A percentile compares a stretch with the other conserved stretches of the same genome.
Conservation (phyloP, 2,888 invertebrate species). For the Tachystola acroxantha region DNA sequence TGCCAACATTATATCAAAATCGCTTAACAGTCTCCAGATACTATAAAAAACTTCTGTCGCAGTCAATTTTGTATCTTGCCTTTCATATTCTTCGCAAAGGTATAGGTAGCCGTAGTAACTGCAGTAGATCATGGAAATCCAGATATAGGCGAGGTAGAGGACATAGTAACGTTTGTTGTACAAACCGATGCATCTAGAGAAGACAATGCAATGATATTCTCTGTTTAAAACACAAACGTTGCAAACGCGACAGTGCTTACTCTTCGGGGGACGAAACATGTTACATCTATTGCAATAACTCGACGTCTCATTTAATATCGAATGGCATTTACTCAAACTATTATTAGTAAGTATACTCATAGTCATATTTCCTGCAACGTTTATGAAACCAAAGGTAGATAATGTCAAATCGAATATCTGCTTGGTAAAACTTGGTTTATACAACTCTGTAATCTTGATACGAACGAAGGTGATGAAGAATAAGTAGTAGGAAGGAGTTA, state of each 20-base stretch:
- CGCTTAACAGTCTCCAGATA: background rate
- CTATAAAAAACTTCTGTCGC: background rate
- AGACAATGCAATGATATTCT: slow-evolving; percentile 91
- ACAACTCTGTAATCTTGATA: slow-evolving; percentile 29
- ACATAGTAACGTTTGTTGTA: slow-evolving; percentile 89
- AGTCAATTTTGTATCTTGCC: background rate
- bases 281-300: slow-evolving; percentile 86
- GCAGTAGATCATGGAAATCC: slow-evolving; percentile 82
- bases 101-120: slow-evolving; percentile 79
- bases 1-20: too few species aligned
- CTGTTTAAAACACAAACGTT: slow-evolving; percentile 87
- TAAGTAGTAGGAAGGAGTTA: slow-evolving; percentile 42
- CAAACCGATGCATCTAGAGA: slow-evolving; percentile 90
- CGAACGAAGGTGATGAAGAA: slow-evolving; percentile 44
- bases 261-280: slow-evolving; percentile 81
- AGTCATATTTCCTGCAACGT: slow-evolving; percentile 50
- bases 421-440: slow-evolving; percentile 26
- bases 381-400: slow-evolving; percentile 40
- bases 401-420: slow-evolving; percentile 33
- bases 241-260: slow-evolving; percentile 92
- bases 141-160: slow-evolving; percentile 75
- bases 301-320: too few species aligned
- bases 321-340: slow-evolving; percentile 16
- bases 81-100: background rate
- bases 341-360: slow-evolving; percentile 40